Conservation (phyloP, 2,113 vertebrate species). For the Propithecus coquereli region DNA sequence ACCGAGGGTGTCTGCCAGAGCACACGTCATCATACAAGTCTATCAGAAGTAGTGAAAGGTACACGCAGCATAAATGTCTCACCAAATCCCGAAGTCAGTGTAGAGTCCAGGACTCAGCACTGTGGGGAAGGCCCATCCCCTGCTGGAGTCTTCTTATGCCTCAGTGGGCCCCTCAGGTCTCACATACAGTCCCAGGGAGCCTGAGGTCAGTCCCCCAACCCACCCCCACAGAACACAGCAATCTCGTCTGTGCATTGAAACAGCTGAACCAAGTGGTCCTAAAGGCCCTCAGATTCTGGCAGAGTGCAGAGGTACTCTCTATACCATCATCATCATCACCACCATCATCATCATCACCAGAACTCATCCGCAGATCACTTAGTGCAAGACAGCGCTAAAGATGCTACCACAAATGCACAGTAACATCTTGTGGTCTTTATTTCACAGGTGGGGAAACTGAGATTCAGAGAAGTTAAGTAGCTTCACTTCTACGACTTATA, state of each 20-base stretch:
- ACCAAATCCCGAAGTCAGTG: background rate
- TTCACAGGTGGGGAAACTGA: background rate
- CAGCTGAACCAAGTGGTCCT: too few relatives aligned
- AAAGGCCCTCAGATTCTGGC: background rate
- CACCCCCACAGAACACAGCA: background rate
- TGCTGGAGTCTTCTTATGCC: background rate
- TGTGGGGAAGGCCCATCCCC: background rate
- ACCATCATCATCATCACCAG: background rate
- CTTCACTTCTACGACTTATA: background rate
- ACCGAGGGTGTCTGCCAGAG: background rate
- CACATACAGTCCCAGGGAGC: background rate
- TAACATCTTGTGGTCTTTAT: background rate
- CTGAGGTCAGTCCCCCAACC: background rate
- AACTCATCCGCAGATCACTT: background rate
- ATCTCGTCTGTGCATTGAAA: background rate
- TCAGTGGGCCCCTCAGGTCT: background rate
- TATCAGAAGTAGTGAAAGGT: background rate
- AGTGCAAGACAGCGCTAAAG: too few relatives aligned
- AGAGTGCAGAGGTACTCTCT: rapidly evolving
- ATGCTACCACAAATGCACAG: background rate
- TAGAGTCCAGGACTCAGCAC: background rate
- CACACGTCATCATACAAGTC: background rate
- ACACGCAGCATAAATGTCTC: rapidly evolving
- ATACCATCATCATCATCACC: background rate
- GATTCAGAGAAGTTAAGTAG: background rate